phyloP scores from a whole-genome alignment of 2,797 vertebrate genomes.

The Oophaga sylvatica region DNA sequence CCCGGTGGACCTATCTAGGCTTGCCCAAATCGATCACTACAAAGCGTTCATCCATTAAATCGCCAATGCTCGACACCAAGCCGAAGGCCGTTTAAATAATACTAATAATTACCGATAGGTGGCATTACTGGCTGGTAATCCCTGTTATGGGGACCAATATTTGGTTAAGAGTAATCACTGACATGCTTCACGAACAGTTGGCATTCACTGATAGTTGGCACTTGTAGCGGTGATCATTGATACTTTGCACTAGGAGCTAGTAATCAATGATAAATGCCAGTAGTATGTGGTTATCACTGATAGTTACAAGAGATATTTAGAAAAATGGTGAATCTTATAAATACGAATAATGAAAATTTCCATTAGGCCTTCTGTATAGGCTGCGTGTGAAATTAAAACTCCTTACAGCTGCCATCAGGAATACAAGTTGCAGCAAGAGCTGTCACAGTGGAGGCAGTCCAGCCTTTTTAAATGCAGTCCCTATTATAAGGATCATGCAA shows the following conservation, averaged over 20 bases:
- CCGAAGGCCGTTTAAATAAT: not conserved
- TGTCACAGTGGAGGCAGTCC: not conserved
- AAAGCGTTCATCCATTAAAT: too few species aligned
- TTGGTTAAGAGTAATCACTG: not conserved
- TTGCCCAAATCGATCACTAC: too few species aligned
- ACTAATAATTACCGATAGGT: not conserved
- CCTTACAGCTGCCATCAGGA: not conserved
- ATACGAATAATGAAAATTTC: not conserved
- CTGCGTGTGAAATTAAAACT: not conserved
- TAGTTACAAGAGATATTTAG: too few species aligned
- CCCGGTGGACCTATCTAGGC: too few species aligned
- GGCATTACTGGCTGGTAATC: not conserved
- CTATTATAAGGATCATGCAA: not conserved
- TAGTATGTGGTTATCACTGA: not conserved
- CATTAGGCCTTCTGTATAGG: not conserved
- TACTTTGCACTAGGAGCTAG: not conserved
- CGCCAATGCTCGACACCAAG: too few species aligned
- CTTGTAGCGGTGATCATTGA: not conserved
- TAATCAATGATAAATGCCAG: not conserved
- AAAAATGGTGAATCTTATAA: not conserved
- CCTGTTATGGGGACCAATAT: not conserved
- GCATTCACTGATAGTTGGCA: not conserved
- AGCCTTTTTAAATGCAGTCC: not conserved
- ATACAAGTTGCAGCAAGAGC: not conserved
- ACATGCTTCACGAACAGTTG: not conserved